Conservation (phyloP, 2,888 invertebrate species). For the Drosophila buzzatii region DNA sequence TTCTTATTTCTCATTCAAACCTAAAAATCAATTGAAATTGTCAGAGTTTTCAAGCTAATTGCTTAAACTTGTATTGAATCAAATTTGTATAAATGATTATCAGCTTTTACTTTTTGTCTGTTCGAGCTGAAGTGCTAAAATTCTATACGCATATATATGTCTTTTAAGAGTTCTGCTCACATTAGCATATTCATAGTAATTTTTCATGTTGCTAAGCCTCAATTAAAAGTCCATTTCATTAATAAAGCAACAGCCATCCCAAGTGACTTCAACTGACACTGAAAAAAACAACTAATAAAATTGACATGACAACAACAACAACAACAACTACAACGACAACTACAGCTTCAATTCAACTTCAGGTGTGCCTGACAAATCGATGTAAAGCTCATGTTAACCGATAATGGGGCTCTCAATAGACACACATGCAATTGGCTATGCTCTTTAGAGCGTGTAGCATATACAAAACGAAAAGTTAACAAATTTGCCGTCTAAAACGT, state of each 20-base stretch:
- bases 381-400: constrained; percentile 63
- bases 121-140: neutral
- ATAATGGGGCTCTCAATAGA: constrained; percentile 22
- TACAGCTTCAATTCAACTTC: constrained; percentile 25
- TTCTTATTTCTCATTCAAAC: no score
- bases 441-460: constrained; percentile 63
- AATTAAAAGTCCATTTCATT: constrained; percentile 28
- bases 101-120: neutral
- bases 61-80: neutral
- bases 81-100: neutral
- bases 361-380: constrained; percentile 60
- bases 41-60: neutral
- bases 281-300: constrained; percentile 42
- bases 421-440: constrained; percentile 59
- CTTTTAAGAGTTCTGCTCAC: neutral
- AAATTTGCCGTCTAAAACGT: constrained; percentile 74
- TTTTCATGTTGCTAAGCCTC: constrained; percentile 18
- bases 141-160: neutral
- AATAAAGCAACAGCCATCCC: constrained; percentile 36
- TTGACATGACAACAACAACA: constrained; percentile 19
- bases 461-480: constrained; percentile 59
- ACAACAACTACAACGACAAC: constrained; percentile 1
- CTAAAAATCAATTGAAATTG: no score
- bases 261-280: constrained; percentile 47
- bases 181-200: constrained; percentile 50